Conservation (phyloP, 2,113 vertebrate genomes). For the Pitta sordida region DNA sequence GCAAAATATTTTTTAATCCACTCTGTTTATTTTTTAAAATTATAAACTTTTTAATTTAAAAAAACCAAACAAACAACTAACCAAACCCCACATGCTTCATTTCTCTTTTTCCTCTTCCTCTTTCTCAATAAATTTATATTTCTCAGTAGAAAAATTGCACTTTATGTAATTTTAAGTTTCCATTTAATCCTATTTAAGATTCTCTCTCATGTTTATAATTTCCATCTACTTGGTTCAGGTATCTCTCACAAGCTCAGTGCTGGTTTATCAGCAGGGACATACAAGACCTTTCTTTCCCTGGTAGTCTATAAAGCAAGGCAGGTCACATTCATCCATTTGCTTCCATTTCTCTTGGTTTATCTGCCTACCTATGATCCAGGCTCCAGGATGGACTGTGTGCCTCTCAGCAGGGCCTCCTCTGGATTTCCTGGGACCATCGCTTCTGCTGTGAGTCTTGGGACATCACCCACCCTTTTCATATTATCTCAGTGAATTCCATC, state of each 20-base stretch:
- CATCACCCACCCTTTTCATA: neutral
- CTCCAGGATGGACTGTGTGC: neutral
- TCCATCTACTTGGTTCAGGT: neutral
- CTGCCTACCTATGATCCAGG: neutral
- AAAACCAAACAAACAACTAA: neutral
- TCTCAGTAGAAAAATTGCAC: neutral
- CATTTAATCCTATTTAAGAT: neutral
- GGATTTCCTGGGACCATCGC: neutral
- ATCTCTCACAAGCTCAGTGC: neutral
- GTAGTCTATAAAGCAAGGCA: neutral
- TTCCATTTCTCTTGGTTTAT: neutral
- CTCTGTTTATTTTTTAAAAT: neutral
- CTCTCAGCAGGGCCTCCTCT: neutral
- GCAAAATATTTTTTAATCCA: neutral
- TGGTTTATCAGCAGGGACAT: neutral
- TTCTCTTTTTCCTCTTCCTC: neutral
- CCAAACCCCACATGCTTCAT: neutral
- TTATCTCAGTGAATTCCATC: neutral
- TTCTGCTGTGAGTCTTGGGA: neutral
- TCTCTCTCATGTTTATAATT: neutral
- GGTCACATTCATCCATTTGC: neutral
- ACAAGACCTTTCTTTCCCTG: neutral
- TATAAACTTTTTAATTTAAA: neutral
- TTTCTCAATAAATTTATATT: neutral
- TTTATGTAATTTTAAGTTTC: neutral